Conservation (phyloP, 2,888 invertebrate genomes). For the Seira ritae region DNA sequence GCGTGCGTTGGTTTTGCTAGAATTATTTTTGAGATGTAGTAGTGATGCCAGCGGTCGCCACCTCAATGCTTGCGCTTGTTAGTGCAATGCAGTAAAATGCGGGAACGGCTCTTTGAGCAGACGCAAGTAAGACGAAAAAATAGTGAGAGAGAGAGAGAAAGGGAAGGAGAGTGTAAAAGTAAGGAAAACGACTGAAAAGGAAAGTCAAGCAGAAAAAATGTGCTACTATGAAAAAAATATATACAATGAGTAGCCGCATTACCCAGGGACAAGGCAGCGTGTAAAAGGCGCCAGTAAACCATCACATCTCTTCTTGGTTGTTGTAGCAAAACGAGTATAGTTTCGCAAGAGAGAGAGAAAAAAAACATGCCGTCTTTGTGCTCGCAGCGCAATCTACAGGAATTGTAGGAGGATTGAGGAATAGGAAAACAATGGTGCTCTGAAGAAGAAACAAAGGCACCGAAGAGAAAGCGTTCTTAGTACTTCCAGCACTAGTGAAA, state of each 20-base stretch:
- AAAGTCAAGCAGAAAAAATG: conserved; percentile 19
- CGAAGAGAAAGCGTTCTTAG: background rate
- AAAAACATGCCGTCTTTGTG: background rate
- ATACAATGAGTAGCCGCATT: conserved; percentile 21
- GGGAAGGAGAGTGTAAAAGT: conserved; percentile 30
- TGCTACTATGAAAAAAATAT: conserved; percentile 19
- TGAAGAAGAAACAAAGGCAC: background rate
- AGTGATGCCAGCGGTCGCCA: conserved; percentile 44
- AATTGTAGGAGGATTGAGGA: background rate
- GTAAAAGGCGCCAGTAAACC: conserved; percentile 15
- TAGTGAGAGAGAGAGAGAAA: conserved; percentile 18
- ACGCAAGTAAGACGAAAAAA: conserved; percentile 60
- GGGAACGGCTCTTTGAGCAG: conserved; percentile 70
- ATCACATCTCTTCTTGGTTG: background rate
- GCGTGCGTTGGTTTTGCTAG: conserved; percentile 15
- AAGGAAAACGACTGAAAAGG: conserved; percentile 26
- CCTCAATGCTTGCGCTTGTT: conserved; percentile 66
- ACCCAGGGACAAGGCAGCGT: conserved; percentile 13
- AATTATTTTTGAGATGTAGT: conserved; percentile 8
- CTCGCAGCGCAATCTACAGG: conserved; percentile 11
- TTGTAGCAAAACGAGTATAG: too few species aligned
- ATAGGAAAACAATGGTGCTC: background rate
- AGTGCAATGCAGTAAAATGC: conserved; percentile 73
- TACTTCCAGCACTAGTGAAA: background rate
- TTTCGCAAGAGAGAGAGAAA: background rate